Evolutionary conservation across 92 coral and sea anemone genomes (phyloP).

Genomic region (Anthopleura xanthogrammica): DNA sequence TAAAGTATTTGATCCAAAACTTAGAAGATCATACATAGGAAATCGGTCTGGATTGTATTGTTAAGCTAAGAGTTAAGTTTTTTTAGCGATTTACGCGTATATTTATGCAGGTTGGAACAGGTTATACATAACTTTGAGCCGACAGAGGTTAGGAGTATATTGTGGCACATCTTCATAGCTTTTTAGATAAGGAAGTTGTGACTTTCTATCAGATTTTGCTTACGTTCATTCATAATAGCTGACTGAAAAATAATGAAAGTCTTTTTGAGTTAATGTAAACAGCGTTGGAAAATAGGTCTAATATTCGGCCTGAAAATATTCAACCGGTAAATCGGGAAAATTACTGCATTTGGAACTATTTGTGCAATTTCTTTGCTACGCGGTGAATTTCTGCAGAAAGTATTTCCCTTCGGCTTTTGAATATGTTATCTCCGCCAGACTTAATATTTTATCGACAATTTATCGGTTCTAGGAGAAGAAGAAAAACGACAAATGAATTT

Average conservation of each 20-base stretch:
- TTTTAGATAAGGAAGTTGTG: conserved; percentile 3
- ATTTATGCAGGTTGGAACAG: background rate
- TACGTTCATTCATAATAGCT: background rate
- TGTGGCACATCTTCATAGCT: background rate
- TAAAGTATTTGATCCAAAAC: background rate
- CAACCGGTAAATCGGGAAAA: background rate
- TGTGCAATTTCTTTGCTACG: background rate
- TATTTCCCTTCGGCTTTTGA: background rate
- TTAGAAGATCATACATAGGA: background rate
- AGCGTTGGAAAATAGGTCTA: background rate
- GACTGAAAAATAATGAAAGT: conserved; percentile 3
- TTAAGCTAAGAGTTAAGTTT: background rate
- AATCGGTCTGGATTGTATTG: background rate
- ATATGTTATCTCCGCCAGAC: background rate
- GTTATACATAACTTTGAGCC: background rate
- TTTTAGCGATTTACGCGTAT: background rate
- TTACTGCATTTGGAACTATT: background rate
- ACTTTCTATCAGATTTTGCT: conserved; percentile 13
- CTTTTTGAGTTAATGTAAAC: background rate
- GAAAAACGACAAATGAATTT: background rate
- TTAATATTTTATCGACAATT: conserved; percentile 3
- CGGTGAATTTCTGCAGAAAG: background rate
- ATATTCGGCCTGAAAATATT: background rate
- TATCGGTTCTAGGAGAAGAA: background rate
- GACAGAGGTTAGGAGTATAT: background rate